These are phyloP conservation scores for Cydia strobilella DNA, from an alignment of 1,140 invertebrate species.

Conservation along the genomic window DNA sequence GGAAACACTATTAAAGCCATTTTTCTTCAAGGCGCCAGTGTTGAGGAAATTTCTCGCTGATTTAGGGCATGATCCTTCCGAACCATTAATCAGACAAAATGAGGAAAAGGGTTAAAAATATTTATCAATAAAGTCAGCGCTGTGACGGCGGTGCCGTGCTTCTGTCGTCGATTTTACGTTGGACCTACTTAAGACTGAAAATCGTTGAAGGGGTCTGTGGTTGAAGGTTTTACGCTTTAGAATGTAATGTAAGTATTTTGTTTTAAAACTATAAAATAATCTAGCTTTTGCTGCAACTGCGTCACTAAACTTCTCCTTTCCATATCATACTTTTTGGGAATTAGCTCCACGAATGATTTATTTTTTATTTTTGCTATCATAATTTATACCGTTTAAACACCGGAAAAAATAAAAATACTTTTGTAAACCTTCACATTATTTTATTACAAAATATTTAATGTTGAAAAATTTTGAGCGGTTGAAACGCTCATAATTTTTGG, in stretches of 20 bases:
- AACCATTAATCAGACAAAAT: constrained; percentile 32
- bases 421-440: no score
- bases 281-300: background rate
- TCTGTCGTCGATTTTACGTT: constrained; percentile 14
- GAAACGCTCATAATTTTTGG: no score
- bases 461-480: no score
- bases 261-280: background rate
- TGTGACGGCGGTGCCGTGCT: constrained; percentile 1
- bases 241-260: background rate
- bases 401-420: no score
- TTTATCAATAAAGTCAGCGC: constrained; percentile 30
- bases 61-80: constrained; percentile 28
- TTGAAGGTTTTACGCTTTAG: constrained; percentile 9
- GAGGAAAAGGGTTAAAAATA: constrained; percentile 33
- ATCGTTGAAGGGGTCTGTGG: no score
- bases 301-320: background rate
- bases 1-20: background rate
- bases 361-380: no score
- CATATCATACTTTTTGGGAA: no score
- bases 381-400: no score
- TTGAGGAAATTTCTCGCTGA: background rate
- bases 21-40: background rate
- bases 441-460: no score
- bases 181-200: constrained; percentile 21
- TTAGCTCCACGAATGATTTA: no score